Percentiles rank a stretch among this genome's conserved stretches.
These are phyloP conservation scores for Neosilurus mollespiculum DNA, from an alignment of 2,797 vertebrate genomes.

Conservation along the genomic window DNA sequence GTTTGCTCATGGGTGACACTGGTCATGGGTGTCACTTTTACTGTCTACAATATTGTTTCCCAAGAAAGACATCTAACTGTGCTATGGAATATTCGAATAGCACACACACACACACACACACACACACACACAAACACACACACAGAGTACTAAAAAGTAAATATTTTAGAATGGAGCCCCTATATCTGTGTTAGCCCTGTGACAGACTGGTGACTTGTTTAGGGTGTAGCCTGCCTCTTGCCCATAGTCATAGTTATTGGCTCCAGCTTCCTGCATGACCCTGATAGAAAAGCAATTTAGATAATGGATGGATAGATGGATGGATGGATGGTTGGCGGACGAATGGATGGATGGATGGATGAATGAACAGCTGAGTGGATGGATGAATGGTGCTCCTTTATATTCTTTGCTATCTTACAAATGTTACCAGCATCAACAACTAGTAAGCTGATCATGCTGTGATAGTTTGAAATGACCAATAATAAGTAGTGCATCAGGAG, in stretches of 20 bases:
- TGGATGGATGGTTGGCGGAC: no score
- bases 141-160: background rate
- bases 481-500: constrained; percentile 13
- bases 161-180: background rate
- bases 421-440: background rate
- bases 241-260: no score
- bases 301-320: no score
- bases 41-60: constrained; percentile 6
- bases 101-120: background rate
- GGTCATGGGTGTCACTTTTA: background rate
- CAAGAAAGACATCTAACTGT: background rate
- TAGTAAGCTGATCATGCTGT: background rate
- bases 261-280: no score
- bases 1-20: constrained; percentile 1
- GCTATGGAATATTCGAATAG: background rate
- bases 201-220: no score
- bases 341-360: no score
- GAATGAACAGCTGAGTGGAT: no score
- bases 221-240: no score
- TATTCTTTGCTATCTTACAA: background rate
- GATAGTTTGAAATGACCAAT: background rate
- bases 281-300: no score
- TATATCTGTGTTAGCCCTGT: no score
- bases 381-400: no score
- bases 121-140: no score